Percentiles rank a stretch among this genome's conserved stretches.
Evolutionary conservation across 2,113 vertebrate species (phyloP).

Genomic region (Aythya baeri): DNA sequence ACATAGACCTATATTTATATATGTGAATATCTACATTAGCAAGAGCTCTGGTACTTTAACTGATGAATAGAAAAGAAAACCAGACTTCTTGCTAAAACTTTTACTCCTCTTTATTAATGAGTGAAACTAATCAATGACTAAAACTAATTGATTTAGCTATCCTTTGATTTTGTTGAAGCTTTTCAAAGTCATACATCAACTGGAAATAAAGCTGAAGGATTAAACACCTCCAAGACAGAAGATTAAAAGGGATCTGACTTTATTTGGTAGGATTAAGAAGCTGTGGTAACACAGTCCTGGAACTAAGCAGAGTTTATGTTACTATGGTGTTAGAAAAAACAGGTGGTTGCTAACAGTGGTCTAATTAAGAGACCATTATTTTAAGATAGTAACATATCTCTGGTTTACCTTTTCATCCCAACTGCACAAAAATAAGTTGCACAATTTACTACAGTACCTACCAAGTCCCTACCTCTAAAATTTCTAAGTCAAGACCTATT

Average conservation of each 20-base stretch:
- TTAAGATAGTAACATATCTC: background rate
- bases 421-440: background rate
- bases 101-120: background rate
- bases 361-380: background rate
- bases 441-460: background rate
- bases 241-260: background rate
- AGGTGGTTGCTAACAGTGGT: background rate
- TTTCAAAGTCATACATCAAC: background rate
- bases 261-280: background rate
- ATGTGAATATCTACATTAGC: background rate
- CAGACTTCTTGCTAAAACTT: background rate
- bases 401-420: background rate
- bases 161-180: background rate
- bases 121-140: background rate
- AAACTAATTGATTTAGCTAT: background rate
- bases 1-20: background rate
- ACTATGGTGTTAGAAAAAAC: fast-evolving
- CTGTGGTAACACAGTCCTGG: background rate
- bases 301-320: background rate
- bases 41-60: background rate
- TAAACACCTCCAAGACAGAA: background rate
- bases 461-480: background rate
- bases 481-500: background rate
- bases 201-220: background rate
- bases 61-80: background rate